Conservation (phyloP, 2,113 vertebrate species). For the Psilopogon haemacephalus region DNA sequence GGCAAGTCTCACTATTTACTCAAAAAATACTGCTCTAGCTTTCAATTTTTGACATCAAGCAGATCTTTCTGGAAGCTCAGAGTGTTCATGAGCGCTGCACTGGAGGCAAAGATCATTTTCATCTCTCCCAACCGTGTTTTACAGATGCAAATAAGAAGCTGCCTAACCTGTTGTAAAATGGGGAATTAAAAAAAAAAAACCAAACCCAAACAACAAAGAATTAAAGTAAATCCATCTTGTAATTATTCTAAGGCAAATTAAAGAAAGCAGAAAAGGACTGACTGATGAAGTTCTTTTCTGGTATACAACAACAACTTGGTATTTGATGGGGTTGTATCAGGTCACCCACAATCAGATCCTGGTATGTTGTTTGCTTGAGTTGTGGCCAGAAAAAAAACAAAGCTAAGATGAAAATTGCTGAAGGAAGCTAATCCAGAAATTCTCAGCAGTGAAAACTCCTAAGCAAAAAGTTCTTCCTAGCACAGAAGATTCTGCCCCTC, state of each 20-base stretch:
- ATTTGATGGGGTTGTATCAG: not conserved
- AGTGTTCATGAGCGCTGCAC: not conserved
- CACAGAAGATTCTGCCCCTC: not conserved
- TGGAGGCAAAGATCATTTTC: not conserved
- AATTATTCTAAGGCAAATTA: not conserved
- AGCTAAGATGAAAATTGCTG: not conserved
- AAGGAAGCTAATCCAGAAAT: not conserved
- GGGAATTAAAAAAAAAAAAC: no score
- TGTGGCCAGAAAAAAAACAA: not conserved
- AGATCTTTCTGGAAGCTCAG: not conserved
- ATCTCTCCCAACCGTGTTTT: slow-evolving; percentile 21
- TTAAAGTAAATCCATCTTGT: not conserved
- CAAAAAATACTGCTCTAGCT: not conserved
- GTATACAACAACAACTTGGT: not conserved
- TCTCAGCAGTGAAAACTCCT: not conserved
- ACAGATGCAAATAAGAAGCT: slow-evolving; percentile 34
- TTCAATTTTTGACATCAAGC: not conserved
- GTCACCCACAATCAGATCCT: not conserved
- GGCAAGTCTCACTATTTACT: not conserved
- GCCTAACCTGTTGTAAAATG: slow-evolving; percentile 10
- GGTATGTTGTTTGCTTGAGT: not conserved
- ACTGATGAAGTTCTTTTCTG: not conserved
- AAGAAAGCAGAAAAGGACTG: not conserved
- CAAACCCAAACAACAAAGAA: not conserved
- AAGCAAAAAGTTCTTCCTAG: not conserved